Evolutionary conservation across 2,113 vertebrate genomes (phyloP), one percentile per base, ranked within the genome.

Genomic region (Gasterosteus aculeatus): DNA sequence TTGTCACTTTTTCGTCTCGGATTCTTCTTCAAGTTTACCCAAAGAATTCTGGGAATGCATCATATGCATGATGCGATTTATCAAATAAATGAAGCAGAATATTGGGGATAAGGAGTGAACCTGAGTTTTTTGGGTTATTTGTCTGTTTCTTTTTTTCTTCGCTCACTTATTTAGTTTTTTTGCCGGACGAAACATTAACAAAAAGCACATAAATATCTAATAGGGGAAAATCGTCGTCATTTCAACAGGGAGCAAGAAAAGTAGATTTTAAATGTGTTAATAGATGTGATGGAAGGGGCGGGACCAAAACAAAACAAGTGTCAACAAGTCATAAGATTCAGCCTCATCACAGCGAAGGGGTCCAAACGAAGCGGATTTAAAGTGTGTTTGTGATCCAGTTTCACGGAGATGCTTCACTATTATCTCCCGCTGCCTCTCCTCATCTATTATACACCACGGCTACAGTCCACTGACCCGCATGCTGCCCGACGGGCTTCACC

Each of bases 391-490:
- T 31, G 54, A 11, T 31, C 15, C 64, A 59, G 73, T 84, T 85
- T 84, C 83, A 87, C 67, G 65, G 38, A 83, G 82, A 78, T 42
- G 58, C 53, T 82, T 62, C 11, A 3, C 72, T 65, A 58, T 87
- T 63, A 80, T 88, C 80, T 77, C 77, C 77, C 59, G 44, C 58
- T 2, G 83, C 69, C 68, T 60, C 6, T 53, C 18, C 47, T 72
- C 67, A 82, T 88, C 60, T 57, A 89, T 85, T 44, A 88, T 82
- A 19, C 67, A 83, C 39, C 76, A 66, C 73, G 66, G 81, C 74
- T 42, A 78, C 67, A 87, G 69, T 67, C 80, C 60, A 75, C 44
- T 15, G 63, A 56, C 62, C 75, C 42, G 29, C 69, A 39, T 53
- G 0, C 62, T 26, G 54, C 11, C 38, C 12, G 9, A n/a, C 16